A percentile compares a stretch with the other conserved stretches of the same genome.
phyloP scores from a whole-genome alignment of 2,888 invertebrate species.

The Luffia ferchaultella region DNA sequence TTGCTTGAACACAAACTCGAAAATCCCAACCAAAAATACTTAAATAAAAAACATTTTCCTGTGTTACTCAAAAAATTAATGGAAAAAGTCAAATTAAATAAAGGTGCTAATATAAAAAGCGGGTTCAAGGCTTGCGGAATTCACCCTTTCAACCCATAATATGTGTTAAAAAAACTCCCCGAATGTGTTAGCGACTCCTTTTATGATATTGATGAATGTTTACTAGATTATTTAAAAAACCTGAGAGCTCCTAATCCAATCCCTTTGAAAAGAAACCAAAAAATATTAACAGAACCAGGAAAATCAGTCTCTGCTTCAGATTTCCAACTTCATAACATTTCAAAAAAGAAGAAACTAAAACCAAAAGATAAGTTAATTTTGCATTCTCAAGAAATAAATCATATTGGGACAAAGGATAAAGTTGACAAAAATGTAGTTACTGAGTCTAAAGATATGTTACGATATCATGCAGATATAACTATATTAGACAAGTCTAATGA shows the following conservation, averaged over 20 bases:
- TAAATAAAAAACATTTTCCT: slow-evolving; percentile 17
- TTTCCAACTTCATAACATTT: too few relatives aligned
- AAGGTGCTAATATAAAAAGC: slow-evolving; percentile 9
- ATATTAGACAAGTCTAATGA: too few relatives aligned
- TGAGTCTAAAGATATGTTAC: too few relatives aligned
- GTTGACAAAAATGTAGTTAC: too few relatives aligned
- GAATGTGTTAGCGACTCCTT: neutral
- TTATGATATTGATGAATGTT: neutral
- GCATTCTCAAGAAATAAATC: too few relatives aligned
- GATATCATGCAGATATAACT: too few relatives aligned
- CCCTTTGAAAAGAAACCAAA: neutral
- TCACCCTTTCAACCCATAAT: neutral
- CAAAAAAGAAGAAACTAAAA: too few relatives aligned
- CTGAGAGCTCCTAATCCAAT: neutral
- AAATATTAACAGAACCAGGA: neutral
- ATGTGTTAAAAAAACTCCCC: neutral
- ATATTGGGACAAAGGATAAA: too few relatives aligned
- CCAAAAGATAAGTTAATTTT: too few relatives aligned
- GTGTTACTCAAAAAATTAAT: slow-evolving; percentile 13
- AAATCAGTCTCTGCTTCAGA: too few relatives aligned
- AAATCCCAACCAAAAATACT: slow-evolving; percentile 13
- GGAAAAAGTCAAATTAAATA: slow-evolving; percentile 1
- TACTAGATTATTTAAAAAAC: slow-evolving; percentile 1
- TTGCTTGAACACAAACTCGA: slow-evolving; percentile 14
- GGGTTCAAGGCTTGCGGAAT: slow-evolving; percentile 15